Base-by-base conservation (phyloP, 2,797 vertebrate species). In the Potorous gilbertii region DNA sequence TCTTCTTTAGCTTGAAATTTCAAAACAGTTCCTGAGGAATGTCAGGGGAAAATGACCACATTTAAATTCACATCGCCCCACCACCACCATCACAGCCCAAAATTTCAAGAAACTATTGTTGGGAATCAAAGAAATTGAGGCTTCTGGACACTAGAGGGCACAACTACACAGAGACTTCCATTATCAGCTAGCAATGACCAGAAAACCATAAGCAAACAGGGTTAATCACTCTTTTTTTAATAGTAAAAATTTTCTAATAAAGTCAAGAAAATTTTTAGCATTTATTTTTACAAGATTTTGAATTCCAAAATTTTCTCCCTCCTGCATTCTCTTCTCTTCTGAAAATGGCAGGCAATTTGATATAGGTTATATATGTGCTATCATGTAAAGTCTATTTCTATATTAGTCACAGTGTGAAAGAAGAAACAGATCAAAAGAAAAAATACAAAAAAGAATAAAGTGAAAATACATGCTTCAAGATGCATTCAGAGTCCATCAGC, bases 51-150 rank as follows among this genome's bases (percentile, higher is more conserved):
- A 21, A 18, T 13, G n/a, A 4, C 34, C 31, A 66, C 4, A n/a
- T 6, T n/a, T 14, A 81, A 8, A 81, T 0, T 0, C 8, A 46
- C 0, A 4, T 81, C 0, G 46, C 3, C 21, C 8, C 9, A 2
- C 8, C 40, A 50, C 50, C 50, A 50, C 40, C 6, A 46, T 12
- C 21, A 24, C 18, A 81, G 0, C 18, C 21, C 21, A 8, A 46
- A 10, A 24, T 27, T 81, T 18, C 9, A 40, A 81, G 74, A 10
- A 46, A 81, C 18, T 21, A 0, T 56, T 21, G 14, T 1, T 81
- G 27, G n/a, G 46, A 81, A 81, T 81, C 2, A 46, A 81, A 46
- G 40, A 18, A 81, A 81, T 10, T 81, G 8, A 46, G 2, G 8
- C 40, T 81, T 46, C 18, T 81, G 18, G n/a, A 18, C 74, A 81